phyloP scores from a whole-genome alignment of 35 echinoderm and acorn worm species.

The Lytechinus pictus region DNA sequence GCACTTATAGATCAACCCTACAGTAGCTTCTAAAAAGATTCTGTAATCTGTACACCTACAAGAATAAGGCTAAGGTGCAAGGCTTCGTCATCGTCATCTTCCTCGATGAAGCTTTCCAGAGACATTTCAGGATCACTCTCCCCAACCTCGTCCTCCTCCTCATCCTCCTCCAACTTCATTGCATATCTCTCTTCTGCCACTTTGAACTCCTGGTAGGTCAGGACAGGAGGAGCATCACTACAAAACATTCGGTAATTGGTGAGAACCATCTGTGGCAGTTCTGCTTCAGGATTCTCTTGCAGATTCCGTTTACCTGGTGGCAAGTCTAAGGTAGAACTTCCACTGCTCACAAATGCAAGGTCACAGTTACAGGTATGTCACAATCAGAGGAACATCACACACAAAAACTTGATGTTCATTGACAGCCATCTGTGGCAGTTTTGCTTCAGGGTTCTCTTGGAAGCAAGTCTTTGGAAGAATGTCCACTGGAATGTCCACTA shows the following conservation, averaged over 20 bases:
- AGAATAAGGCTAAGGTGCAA: constrained; percentile 6
- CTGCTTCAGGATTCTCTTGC: neutral
- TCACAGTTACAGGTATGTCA: too few relatives aligned
- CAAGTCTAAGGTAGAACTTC: neutral
- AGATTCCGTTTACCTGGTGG: neutral
- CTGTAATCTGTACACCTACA: neutral
- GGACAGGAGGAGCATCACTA: neutral
- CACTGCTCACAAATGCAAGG: neutral
- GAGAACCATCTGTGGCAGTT: neutral
- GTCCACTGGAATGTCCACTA: too few relatives aligned
- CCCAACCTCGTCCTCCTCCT: neutral
- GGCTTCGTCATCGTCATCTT: constrained; percentile 24
- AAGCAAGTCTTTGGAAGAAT: neutral
- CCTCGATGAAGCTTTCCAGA: constrained; percentile 3
- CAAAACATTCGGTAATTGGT: neutral
- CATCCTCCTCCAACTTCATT: neutral
- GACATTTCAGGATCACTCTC: neutral
- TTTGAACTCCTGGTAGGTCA: neutral
- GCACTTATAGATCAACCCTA: neutral
- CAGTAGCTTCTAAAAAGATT: neutral
- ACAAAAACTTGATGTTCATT: too few relatives aligned
- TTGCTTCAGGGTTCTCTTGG: neutral
- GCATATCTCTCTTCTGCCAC: neutral
- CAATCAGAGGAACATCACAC: too few relatives aligned
- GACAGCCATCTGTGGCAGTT: neutral